These are phyloP conservation scores for Amphipyra berbera DNA, from an alignment of 2,888 invertebrate species.

Conservation along the genomic window DNA sequence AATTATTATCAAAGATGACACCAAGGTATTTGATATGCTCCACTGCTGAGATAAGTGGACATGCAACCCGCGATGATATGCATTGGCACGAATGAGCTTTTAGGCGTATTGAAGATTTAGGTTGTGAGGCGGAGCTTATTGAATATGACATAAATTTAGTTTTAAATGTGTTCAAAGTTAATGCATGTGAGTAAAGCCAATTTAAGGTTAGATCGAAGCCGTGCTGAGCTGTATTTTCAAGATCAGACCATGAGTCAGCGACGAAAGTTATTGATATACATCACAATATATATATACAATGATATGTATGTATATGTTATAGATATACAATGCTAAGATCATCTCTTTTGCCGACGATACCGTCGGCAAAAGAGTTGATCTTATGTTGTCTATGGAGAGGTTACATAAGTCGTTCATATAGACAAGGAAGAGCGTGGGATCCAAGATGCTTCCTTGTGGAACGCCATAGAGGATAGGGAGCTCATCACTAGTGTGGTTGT, in stretches of 20 bases:
- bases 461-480: not conserved
- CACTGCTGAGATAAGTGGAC: not conserved
- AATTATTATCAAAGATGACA: not conserved
- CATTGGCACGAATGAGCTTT: not conserved
- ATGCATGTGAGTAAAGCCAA: not conserved
- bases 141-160: not conserved
- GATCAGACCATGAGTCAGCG: not conserved
- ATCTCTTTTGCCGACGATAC: too few relatives aligned
- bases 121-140: not conserved
- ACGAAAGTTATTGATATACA: not conserved
- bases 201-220: not conserved
- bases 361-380: not conserved
- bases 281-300: too few relatives aligned
- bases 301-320: too few relatives aligned
- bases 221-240: not conserved
- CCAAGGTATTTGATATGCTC: slow-evolving; percentile 5
- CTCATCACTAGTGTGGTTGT: not conserved
- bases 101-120: not conserved
- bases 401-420: not conserved
- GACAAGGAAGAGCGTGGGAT: not conserved
- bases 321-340: too few relatives aligned
- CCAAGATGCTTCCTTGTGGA: not conserved
- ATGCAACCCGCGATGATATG: too few relatives aligned
- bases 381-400: not conserved
- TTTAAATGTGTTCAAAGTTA: not conserved